Evolutionary conservation across 2,797 vertebrate species (phyloP), one percentile per base, ranked within the genome.

Genomic region (Monodelphis domestica): DNA sequence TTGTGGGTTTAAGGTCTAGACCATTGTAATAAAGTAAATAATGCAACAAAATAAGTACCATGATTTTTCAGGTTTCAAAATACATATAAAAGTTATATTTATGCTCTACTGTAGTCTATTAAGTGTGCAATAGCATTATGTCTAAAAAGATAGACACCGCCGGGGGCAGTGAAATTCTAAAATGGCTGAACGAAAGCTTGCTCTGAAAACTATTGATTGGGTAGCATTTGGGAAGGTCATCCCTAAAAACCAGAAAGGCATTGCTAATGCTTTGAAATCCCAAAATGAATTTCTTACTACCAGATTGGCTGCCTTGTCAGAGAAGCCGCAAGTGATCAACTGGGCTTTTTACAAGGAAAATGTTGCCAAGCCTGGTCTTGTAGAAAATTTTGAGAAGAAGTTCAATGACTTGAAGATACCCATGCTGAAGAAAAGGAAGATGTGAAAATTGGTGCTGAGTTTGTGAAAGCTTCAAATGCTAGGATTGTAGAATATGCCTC

Each of bases 161-260:
- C n/a, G n/a, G n/a, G n/a, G n/a, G n/a, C n/a, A n/a, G n/a, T n/a
- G n/a, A n/a, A n/a, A n/a, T 92, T 17, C 90, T 95, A 96, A 95
- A 96, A 99, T 99, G 99, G 98, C 99, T 96, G 98, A 98, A 12
- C 99, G 99, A 93, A 99, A 98, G 96, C 98, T 98, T 97, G 98
- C 99, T 55, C 12, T 99, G 26, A 99, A 99, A 97, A 98, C 99
- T 94, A 89, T 99, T n/a, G 99, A 99, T 97, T 99, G 99, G 99
- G 87, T 99, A 94, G 99, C 99, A 24, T 99, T 99, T 97, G 99
- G 98, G 0, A 99, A 99, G 97, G 98, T 99, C 50, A 98, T 99
- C 38, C 99, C 99, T 17, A 96, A 97, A 88, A 99, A 98, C 97
- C 99, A 99, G 98, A 99, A 97, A 93, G 29, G 98, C 92, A 98